Conservation (phyloP, 1,140 invertebrate species). For the Drosophila punjabiensis region DNA sequence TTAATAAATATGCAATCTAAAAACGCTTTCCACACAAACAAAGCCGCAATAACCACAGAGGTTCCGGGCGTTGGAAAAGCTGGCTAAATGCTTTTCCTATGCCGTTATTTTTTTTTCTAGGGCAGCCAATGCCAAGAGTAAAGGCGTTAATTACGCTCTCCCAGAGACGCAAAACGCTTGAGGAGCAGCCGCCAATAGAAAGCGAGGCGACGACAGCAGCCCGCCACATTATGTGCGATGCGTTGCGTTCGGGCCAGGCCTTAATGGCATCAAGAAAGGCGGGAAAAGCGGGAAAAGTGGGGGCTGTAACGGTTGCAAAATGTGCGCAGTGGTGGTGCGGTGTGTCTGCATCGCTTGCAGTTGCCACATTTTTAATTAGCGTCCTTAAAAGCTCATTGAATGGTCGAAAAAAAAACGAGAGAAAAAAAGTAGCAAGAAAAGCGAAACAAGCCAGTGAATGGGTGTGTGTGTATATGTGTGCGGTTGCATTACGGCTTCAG, state of each 20-base stretch:
- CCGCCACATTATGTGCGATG: conserved; percentile 58
- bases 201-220: conserved; percentile 55
- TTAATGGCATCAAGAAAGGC: conserved; percentile 53
- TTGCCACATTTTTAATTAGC: conserved; percentile 83
- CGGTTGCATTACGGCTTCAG: conserved; percentile 28
- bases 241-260: conserved; percentile 32
- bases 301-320: background rate
- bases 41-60: conserved; percentile 56
- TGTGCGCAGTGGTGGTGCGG: background rate
- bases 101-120: conserved; percentile 23
- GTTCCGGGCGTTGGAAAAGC: conserved; percentile 4
- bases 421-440: conserved; percentile 9
- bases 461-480: conserved; percentile 17
- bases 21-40: conserved; percentile 57
- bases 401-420: conserved; percentile 49
- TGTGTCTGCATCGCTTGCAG: conserved; percentile 55
- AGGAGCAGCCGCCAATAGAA: conserved; percentile 62
- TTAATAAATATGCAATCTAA: conserved; percentile 83
- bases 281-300: background rate
- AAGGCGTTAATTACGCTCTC: conserved; percentile 75
- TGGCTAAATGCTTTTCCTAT: conserved; percentile 2
- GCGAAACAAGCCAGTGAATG: conserved; percentile 10
- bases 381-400: conserved; percentile 80
- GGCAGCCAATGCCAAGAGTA: conserved; percentile 67
- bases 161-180: conserved; percentile 37